phyloP scores from a whole-genome alignment of 2,888 invertebrate species.

The Dascillus cervinus region DNA sequence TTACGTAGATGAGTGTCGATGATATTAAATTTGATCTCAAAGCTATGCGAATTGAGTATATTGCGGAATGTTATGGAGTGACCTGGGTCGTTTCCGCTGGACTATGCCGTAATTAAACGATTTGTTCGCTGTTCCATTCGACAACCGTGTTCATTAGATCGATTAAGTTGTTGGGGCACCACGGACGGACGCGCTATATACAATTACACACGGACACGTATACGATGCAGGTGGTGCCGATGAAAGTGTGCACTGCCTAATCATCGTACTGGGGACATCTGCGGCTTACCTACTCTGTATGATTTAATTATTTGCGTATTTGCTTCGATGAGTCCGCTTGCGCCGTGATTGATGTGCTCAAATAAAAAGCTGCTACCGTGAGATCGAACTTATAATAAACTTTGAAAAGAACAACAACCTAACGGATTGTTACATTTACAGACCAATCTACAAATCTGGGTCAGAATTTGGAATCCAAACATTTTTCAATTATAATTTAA shows the following conservation, averaged over 20 bases:
- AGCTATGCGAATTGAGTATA: conserved; percentile 4
- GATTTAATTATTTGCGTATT: conserved; percentile 21
- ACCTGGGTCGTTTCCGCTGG: conserved; percentile 24
- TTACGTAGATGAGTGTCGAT: conserved; percentile 6
- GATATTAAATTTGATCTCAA: conserved; percentile 6
- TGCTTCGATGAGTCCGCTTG: conserved; percentile 7
- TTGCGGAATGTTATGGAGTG: conserved; percentile 8
- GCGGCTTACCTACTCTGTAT: conserved; percentile 16
- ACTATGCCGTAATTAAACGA: conserved; percentile 32
- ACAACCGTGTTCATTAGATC: conserved; percentile 33
- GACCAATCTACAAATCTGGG: too few species aligned
- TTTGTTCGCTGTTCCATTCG: conserved; percentile 32
- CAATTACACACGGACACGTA: conserved; percentile 29
- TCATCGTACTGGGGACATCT: conserved; percentile 12
- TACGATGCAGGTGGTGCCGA: conserved; percentile 21
- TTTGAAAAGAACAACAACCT: too few species aligned
- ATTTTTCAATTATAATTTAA: too few species aligned
- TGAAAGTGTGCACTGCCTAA: conserved; percentile 12
- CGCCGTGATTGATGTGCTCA: conserved; percentile 18
- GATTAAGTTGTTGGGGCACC: conserved; percentile 30
- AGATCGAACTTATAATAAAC: conserved; percentile 12
- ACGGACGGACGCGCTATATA: conserved; percentile 26
- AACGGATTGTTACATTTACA: too few species aligned
- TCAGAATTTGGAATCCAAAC: too few species aligned
- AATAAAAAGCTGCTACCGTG: conserved; percentile 16